Base-by-base conservation (phyloP, 1,140 invertebrate species). In the Trichonephila inaurata region DNA sequence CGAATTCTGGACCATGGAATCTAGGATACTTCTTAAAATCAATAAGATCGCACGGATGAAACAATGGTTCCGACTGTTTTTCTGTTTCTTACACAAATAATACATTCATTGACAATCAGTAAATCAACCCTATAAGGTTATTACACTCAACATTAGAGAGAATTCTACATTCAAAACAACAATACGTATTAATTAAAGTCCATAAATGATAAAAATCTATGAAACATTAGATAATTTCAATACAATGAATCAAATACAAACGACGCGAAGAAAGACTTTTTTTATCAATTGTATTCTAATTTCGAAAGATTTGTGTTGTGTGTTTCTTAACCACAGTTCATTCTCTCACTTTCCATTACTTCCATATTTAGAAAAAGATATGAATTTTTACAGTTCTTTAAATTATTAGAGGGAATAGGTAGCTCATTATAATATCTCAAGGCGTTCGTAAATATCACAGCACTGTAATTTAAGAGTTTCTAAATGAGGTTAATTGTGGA, bases 221-320 rank as follows among this genome's bases (percentile, higher is more conserved):
- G 14, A 72, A 24, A 72, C 69, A 72, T 72, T 72, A 72, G 10
- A 28, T 33, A 24, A 72, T 72, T 72, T 72, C 69, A 72, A 72
- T 33, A 72, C 69, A 72, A 33, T 28, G 69, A 72, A 72, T 28
- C 69, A 5, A 28, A 72, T 28, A 33, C 69, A 28, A 72, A 33
- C 16, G 28, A 24, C 5, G 28, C 12, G 12, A 12, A 72, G 12
- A 33, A 72, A 24, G 69, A 51, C 51, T 12, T 40, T 40, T 51
- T 51, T 51, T 51, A 51, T 51, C 69, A 28, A 72, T 72, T 72
- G 69, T 72, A 72, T 72, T 72, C 69, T 72, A 72, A 72, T 72
- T 72, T 72, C 4, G 28, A 72, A 72, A 72, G 69, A 72, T 72
- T 28, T 28, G 28, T 28, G 28, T 28, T 28, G 28, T 72, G 69